Evolutionary conservation across 2,113 vertebrate species (phyloP), one percentile per base, ranked within the genome.

Genomic region (Saccopteryx bilineata): DNA sequence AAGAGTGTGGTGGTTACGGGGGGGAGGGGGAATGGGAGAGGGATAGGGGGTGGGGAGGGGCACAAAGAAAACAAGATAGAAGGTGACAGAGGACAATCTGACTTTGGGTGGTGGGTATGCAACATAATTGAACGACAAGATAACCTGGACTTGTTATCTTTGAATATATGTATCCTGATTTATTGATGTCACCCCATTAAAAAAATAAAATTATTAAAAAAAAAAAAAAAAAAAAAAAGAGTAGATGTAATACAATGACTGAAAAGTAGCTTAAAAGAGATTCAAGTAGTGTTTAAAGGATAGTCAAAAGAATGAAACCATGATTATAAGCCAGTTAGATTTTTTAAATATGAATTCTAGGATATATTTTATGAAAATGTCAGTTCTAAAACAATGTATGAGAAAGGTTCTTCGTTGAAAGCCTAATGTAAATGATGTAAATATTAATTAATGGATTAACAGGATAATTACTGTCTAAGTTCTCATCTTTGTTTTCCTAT

Each of bases 241-340:
- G 60, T 90, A 96, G 7, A 96, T 83, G 63, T 84, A 94, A 94
- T 39, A 39, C 39, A 85, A 91, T 94, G 65, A 69, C 66, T 90
- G 76, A n/a, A 93, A 93, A 91, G 86, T 79, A 93, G 75, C 48
- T 69, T 54, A 71, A 88, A 84, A 76, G n/a, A 85, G 39, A 76
- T 60, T 87, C 52, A 63, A 80, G 58, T 91, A 68, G 84, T 52
- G 56, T n/a, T 28, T 71, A 28, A 66, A 65, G 15, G 26, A 90
- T 10, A 93, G 58, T 74, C 60, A 79, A 63, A 87, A 58, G 72
- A 87, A 46, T 26, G 26, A 92, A 92, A 58, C 24, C 71, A 66
- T 9, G 39, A 84, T 61, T 87, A 84, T 69, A 26, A 92, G 18
- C 21, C 50, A 74, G 46, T 52, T 46, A 52, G 21, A 58, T 28